Base-by-base conservation (phyloP, 1,140 invertebrate genomes). In the Cepaea nemoralis region DNA sequence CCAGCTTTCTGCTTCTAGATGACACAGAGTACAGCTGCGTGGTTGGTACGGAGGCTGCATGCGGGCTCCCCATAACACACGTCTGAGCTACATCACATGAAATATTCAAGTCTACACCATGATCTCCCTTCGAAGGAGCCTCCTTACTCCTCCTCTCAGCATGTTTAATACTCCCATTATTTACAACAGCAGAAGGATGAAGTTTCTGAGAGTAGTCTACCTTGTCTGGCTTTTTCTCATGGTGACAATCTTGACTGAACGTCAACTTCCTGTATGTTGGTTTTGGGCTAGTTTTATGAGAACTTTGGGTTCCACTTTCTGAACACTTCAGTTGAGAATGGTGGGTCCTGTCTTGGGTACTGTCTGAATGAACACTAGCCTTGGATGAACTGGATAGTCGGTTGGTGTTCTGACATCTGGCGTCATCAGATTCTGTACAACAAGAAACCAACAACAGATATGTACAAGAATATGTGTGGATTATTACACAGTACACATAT, bases 391-490 rank as follows among this genome's bases (percentile, higher is more conserved):
- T 79, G 24, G 63, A 69, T 24, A 24, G 45, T 69, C 77, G 16
- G 40, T 79, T 79, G n/a, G 77, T 79, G 48, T 79, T 79, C 0
- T 63, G 33, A 22, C 66, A 67, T 48, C 66, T 24, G 31, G 66
- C 66, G 31, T 79, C 77, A 69, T 79, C 77, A 48, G 77, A 79
- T 19, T 79, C 48, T 79, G 2, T 5, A 27, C 22, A 37, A 6
- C 39, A 69, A 79, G 37, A 69, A 45, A 45, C 3, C n/a, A n/a
- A n/a, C n/a, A n/a, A n/a, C n/a, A n/a, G n/a, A n/a, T n/a, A n/a
- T n/a, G n/a, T n/a, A n/a, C n/a, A n/a, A n/a, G n/a, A n/a, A n/a
- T n/a, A n/a, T n/a, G n/a, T n/a, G n/a, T n/a, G n/a, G n/a, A n/a
- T n/a, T n/a, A n/a, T n/a, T n/a, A n/a, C n/a, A n/a, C n/a, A n/a